These are phyloP conservation scores for Anarhynchus alexandrinus DNA, from an alignment of 2,113 vertebrate genomes.

Conservation along the genomic window DNA sequence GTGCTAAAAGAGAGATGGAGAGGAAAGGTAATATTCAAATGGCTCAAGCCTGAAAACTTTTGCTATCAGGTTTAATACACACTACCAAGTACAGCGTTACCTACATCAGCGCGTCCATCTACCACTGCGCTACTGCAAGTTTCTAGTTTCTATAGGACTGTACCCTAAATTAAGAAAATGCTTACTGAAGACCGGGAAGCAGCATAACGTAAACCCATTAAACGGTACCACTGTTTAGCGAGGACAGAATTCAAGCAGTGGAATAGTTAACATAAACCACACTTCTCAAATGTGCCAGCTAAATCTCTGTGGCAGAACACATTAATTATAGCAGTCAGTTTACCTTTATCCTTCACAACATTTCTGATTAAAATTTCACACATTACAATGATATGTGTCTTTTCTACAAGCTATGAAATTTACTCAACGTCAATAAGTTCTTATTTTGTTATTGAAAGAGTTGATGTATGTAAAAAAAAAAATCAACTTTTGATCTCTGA, in stretches of 20 bases:
- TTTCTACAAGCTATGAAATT: constrained; percentile 92
- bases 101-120: background rate
- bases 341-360: constrained; percentile 94
- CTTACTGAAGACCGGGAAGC: background rate
- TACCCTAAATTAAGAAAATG: background rate
- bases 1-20: background rate
- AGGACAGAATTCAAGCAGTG: constrained; percentile 59
- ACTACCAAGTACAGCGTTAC: background rate
- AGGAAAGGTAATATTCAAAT: background rate
- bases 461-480: constrained; percentile 69
- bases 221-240: constrained; percentile 31
- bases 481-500: constrained; percentile 75
- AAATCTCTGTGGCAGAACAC: constrained; percentile 95
- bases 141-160: background rate
- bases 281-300: constrained; percentile 85
- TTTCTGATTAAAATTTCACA: constrained; percentile 99
- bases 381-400: constrained; percentile 93
- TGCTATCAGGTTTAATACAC: background rate
- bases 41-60: background rate
- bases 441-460: constrained; percentile 84
- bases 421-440: constrained; percentile 81
- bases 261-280: constrained; percentile 85
- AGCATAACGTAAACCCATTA: background rate
- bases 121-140: background rate
- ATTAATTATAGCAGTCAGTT: constrained; percentile 95